Evolutionary conservation across 2,888 invertebrate species (phyloP).

Genomic region (Aphodius granarius): DNA sequence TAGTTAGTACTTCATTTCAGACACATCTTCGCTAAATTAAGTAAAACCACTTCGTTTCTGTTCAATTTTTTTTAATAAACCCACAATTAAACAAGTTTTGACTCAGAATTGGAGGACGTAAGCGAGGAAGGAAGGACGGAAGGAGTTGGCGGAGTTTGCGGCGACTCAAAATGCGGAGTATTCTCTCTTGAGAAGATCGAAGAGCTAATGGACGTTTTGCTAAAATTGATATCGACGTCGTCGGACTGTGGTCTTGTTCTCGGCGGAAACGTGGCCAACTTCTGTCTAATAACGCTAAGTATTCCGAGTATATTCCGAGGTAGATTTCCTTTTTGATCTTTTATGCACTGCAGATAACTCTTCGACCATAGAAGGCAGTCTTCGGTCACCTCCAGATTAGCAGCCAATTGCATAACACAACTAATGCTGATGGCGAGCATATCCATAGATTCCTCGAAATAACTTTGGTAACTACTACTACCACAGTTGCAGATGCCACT

Average conservation of each 20-base stretch:
- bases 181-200: neutral
- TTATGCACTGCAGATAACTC: constrained; percentile 35
- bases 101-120: neutral
- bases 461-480: neutral
- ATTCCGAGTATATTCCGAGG: constrained; percentile 38
- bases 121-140: neutral
- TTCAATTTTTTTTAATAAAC: neutral
- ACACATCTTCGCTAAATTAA: neutral
- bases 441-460: neutral
- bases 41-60: neutral
- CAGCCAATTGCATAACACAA: constrained; percentile 37
- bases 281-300: constrained; percentile 17
- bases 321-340: constrained; percentile 30
- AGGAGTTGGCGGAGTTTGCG: neutral
- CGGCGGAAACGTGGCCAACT: neutral
- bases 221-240: neutral
- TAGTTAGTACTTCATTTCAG: neutral
- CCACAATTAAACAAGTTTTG: neutral
- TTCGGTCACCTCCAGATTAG: constrained; percentile 29
- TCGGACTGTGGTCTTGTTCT: neutral
- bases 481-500: neutral
- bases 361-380: constrained; percentile 30
- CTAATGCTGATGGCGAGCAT: constrained; percentile 35
- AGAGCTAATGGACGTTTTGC: constrained; percentile 1
- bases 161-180: neutral